Base-by-base conservation (phyloP, 2,888 invertebrate genomes). In the Anarsia innoxiella region DNA sequence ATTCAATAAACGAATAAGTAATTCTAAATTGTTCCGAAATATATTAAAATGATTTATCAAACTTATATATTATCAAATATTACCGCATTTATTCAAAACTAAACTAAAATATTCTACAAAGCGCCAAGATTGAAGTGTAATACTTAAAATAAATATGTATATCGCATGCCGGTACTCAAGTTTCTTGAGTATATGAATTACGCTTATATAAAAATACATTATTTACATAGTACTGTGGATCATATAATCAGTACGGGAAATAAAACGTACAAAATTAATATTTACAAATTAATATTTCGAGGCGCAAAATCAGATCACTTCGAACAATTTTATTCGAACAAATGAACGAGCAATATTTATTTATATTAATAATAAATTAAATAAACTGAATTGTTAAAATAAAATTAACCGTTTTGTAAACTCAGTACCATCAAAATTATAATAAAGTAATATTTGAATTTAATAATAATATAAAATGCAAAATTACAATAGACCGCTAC, bases 171-270 rank as follows among this genome's bases (percentile, higher is more conserved):
- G 50, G n/a, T n/a, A 43, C 65, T 58, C 70, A 73, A 70, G 64
- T 59, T 57, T 44, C 64, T 69, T 67, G 70, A 68, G 66, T 59
- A 45, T 42, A 6, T 19, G 50, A 52, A 55, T 37, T 12, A n/a
- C n/a, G n/a, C n/a, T n/a, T n/a, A 60, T 63, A 62, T 48, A 63
- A 66, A 66, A 69, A 66, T 68, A 70, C 67, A 62, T 63, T 76
- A 77, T 73, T 73, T 75, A 75, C 72, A 75, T 25, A 23, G 32
- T 23, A 23, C 23, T 12, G 12, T 23, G 11, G 2, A 23, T 25
- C 19, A 25, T 26, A 3, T 9, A n/a, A 14, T n/a, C 12, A 4
- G 25, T 27, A 23, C 23, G 6, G n/a, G 11, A 28, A 28, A 23
- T 6, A 12, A 23, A n/a, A n/a, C 1, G n/a, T 19, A 9, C 23